Evolutionary conservation across 2,113 vertebrate species (phyloP).

Genomic region (Cavia aperea): DNA sequence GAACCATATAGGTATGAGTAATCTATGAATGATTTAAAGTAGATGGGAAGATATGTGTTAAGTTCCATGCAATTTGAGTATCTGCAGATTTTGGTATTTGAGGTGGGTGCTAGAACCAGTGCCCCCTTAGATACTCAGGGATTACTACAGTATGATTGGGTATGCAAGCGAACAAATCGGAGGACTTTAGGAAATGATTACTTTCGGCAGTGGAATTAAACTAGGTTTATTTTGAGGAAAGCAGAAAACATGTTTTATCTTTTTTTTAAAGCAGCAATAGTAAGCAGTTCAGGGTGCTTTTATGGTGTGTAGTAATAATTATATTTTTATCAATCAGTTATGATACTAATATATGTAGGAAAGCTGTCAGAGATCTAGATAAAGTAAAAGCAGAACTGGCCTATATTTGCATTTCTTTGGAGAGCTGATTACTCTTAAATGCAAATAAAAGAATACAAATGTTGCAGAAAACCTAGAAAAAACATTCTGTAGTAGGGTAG

Average conservation of each 20-base stretch:
- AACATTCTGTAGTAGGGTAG: not conserved
- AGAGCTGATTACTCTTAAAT: conserved; percentile 31
- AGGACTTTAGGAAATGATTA: not conserved
- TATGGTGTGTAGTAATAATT: not conserved
- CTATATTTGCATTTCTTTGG: conserved; percentile 35
- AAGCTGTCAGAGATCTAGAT: not conserved
- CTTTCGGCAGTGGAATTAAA: conserved; percentile 6
- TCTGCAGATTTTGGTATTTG: not conserved
- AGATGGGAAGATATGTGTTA: not conserved
- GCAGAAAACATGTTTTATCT: not conserved
- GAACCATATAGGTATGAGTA: not conserved
- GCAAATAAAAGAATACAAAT: not conserved
- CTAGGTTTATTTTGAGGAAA: conserved; percentile 20
- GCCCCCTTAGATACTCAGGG: not conserved
- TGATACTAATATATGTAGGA: not conserved
- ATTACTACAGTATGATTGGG: not conserved
- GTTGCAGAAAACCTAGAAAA: conserved; percentile 33
- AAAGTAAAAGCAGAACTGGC: not conserved
- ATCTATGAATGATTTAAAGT: not conserved
- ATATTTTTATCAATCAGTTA: not conserved
- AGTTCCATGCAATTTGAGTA: not conserved
- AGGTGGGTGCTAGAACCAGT: not conserved
- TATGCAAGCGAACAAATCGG: not conserved
- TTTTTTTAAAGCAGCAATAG: not conserved
- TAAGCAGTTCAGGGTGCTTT: conserved; percentile 1